Base-by-base conservation (phyloP, 1,140 invertebrate species). In the Tetragonula clypearis region DNA sequence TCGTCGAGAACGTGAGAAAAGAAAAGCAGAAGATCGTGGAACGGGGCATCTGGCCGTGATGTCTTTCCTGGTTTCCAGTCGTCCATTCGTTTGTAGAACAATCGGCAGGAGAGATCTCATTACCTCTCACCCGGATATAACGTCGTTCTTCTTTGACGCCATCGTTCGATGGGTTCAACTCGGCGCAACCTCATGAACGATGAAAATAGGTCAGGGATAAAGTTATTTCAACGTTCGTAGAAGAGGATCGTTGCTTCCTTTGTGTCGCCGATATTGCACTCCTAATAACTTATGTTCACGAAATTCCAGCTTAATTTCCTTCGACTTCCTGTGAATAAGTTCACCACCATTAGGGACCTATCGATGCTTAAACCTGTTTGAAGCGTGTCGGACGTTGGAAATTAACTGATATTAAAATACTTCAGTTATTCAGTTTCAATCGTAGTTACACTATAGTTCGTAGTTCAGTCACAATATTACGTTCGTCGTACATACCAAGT, bases 171-270 rank as follows among this genome's bases (percentile, higher is more conserved):
- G 82, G 83, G 62, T 72, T 83, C 71, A 30, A 78, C 76, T 85
- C 76, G 60, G 68, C 56, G 82, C 74, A 90, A 85, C 83, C 72
- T 90, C 73, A 83, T 84, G 82, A 87, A 80, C 26, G 66, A 74
- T 66, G 79, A 81, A 90, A 90, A 69, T 87, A 65, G 88, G 88
- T 87, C 89, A 90, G 82, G 86, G 80, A 87, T 90, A 71, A 78
- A 83, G 56, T 76, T 86, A 81, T 85, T 78, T 62, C 62, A 30
- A 79, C 11, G 41, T 17, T 49, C 41, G 30, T 71, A 79, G 30
- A 30, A 83, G 26, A 83, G 75, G 85, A 71, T 68, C 77, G 49
- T 79, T 83, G 69, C 19, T 35, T 77, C 79, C 79, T 86, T 76
- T 80, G 71, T 80, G 49, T 72, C 56, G 65, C 0, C 53, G 71